Evolutionary conservation across 2,113 vertebrate genomes (phyloP).

Genomic region (Oenanthe melanoleuca): DNA sequence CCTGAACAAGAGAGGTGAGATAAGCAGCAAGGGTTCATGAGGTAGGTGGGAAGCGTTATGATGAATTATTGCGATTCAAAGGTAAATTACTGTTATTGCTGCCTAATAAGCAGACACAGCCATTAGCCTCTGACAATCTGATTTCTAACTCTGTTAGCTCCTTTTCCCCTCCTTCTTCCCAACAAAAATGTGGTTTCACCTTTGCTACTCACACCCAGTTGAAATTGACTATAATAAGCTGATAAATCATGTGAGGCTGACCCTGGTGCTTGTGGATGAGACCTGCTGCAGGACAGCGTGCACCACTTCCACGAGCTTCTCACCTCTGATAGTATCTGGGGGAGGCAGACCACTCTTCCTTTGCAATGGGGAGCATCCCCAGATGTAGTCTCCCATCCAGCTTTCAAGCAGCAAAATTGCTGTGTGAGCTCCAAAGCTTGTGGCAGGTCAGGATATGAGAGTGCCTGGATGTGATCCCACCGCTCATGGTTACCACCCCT

Average conservation of each 20-base stretch:
- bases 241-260: background rate
- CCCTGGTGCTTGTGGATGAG: accelerated
- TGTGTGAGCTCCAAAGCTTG: background rate
- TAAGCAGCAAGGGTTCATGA: background rate
- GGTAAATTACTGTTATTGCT: conserved; percentile 23
- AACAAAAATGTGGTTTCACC: background rate
- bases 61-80: background rate
- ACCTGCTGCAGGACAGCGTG: background rate
- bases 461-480: accelerated
- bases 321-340: background rate
- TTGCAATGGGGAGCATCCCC: background rate
- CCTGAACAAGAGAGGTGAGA: background rate
- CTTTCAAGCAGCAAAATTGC: background rate
- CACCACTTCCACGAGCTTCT: background rate
- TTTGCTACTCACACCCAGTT: background rate
- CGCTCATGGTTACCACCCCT: accelerated
- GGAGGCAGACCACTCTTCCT: background rate
- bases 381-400: background rate
- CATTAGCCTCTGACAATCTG: background rate
- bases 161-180: background rate
- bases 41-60: background rate
- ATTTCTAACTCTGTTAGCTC: background rate
- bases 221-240: background rate
- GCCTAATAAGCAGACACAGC: background rate
- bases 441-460: background rate